A percentile compares a stretch with the other conserved stretches of the same genome.
phyloP scores from a whole-genome alignment of 2,113 vertebrate species.

The Pterocles burchelli region DNA sequence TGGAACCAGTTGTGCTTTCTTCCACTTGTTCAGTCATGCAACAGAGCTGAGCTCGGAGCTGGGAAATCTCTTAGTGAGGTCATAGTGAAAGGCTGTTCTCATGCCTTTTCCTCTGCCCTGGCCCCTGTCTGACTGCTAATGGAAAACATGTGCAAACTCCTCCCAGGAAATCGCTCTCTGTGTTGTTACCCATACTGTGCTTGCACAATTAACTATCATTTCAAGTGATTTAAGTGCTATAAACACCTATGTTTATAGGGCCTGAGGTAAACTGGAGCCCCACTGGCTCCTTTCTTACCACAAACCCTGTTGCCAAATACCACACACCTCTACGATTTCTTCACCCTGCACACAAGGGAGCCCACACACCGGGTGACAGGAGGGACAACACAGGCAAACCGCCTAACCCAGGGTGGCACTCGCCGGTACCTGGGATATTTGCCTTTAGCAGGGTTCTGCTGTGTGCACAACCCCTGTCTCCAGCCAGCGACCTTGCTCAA shows the following conservation, averaged over 20 bases:
- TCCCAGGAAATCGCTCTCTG: conserved; percentile 16
- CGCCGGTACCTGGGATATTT: background rate
- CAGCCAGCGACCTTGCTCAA: background rate
- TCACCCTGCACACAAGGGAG: background rate
- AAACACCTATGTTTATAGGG: background rate
- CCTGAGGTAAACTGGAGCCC: background rate
- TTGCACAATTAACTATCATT: background rate
- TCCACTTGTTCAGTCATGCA: background rate
- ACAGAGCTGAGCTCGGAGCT: background rate
- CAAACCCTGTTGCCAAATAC: background rate
- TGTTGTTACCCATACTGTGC: background rate
- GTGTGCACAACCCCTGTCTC: accelerated
- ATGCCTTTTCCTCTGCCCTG: conserved; percentile 10
- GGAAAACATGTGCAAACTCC: conserved; percentile 18
- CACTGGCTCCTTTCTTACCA: background rate
- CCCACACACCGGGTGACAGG: accelerated
- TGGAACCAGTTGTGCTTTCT: background rate
- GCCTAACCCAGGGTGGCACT: background rate
- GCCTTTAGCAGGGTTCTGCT: background rate
- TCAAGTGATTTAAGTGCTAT: background rate
- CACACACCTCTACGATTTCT: background rate
- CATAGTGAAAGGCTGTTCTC: conserved; percentile 32
- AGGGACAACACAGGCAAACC: background rate
- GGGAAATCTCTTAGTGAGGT: conserved; percentile 35
- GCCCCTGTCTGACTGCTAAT: conserved; percentile 19